Base-by-base conservation (phyloP, 1,140 invertebrate genomes). In the Hylaeus volcanicus region DNA sequence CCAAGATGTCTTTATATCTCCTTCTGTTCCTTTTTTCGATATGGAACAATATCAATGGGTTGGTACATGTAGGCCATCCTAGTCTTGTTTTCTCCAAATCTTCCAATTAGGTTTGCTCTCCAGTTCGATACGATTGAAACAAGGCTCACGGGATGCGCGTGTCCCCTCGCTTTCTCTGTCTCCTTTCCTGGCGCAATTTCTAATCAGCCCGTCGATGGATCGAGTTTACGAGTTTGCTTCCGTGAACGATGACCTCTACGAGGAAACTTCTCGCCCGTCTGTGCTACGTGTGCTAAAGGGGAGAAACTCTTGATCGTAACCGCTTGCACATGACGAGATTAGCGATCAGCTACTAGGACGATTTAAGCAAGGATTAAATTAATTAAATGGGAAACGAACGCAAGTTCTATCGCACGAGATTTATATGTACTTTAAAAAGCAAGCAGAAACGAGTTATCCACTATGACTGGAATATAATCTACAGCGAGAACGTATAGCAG, bases 181-280 rank as follows among this genome's bases (percentile, higher is more conserved):
- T 61, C 12, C 51, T 65, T 65, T 79, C 45, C 53, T 48, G 48
- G 63, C 0, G 51, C 53, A 65, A 58, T 65, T 65, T 79, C 77
- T 74, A 79, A 58, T 26, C 1, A 41, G 68, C 39, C n/a, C 8
- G 41, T 15, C 5, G 37, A 3, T 39, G 12, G 26, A 48, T 48
- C 60, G 39, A 48, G 77, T 71, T 65, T 73, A 61, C 76, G 51
- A 3, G 58, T 51, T 74, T 60, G 64, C 70, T 79, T 74, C 77
- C 60, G 63, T 65, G 77, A 58, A n/a, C 77, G 43, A 58, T 65
- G 70, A 79, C 77, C 77, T 74, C 26, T 56, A 74, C 2, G 6
- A 74, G 61, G 43, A 79, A 79, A 74, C 74, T 41, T 79, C 61
- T 15, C 14, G 8, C 1, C 5, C 4, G n/a, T 51, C 14, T 26